A percentile compares a stretch with the other conserved stretches of the same genome.
Conservation (phyloP, 2,113 vertebrate species). For the Sardina pilchardus region DNA sequence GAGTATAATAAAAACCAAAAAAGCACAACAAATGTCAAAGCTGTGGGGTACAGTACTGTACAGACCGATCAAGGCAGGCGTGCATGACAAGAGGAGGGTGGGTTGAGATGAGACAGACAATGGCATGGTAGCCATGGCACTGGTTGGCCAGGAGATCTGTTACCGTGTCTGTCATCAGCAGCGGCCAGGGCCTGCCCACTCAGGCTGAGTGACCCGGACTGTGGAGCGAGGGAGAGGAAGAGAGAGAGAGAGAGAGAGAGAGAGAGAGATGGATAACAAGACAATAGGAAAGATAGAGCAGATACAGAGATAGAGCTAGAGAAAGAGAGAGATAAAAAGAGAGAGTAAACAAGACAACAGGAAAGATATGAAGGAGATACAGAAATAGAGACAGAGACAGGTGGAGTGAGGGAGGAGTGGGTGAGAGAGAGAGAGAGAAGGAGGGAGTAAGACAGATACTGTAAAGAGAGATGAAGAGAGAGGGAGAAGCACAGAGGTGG, state of each 20-base stretch:
- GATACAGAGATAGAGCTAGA: not conserved
- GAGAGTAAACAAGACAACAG: not conserved
- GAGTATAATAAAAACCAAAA: no score
- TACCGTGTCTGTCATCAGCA: constrained; percentile 56
- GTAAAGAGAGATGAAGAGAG: constrained; percentile 4
- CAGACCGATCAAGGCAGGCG: not conserved
- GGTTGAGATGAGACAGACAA: not conserved
- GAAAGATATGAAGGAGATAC: not conserved
- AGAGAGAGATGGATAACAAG: not conserved
- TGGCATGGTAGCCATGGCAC: not conserved
- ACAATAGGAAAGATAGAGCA: no score
- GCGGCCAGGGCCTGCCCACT: not conserved
- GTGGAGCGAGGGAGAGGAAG: not conserved
- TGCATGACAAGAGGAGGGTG: not conserved
- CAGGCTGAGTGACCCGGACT: not conserved
- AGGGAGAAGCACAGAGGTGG: not conserved
- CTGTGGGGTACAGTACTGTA: no score
- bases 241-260: not conserved
- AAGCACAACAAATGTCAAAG: no score
- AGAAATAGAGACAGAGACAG: constrained; percentile 16
- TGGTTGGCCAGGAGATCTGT: constrained; percentile 41
- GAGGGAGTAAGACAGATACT: constrained; percentile 27
- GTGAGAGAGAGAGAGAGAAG: not conserved
- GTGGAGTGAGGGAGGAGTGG: constrained; percentile 10
- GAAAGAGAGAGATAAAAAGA: constrained; percentile 19